Conservation (phyloP, 2,113 vertebrate species). For the Clupea harengus region DNA sequence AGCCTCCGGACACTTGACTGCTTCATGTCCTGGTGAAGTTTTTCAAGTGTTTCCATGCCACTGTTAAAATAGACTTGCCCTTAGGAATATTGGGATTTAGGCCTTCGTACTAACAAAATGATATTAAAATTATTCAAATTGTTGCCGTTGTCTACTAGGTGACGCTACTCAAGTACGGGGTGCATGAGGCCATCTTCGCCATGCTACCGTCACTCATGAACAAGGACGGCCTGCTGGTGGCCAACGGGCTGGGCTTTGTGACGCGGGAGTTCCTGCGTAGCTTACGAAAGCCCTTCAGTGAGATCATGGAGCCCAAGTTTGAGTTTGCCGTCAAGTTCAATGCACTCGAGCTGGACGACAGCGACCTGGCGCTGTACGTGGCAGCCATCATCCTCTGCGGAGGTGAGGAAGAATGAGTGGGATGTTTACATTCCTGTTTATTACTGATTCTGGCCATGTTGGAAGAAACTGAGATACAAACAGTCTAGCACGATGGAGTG, state of each 20-base stretch:
- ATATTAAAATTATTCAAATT: neutral
- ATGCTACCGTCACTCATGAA: constrained; percentile 90
- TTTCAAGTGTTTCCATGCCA: too few species aligned
- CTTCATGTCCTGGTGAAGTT: too few species aligned
- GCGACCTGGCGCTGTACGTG: constrained; percentile 84
- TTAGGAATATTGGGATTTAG: too few species aligned
- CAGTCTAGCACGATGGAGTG: neutral
- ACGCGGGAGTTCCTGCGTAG: constrained; percentile 85
- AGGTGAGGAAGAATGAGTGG: constrained; percentile 62
- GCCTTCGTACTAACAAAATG: neutral
- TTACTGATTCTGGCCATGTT: neutral
- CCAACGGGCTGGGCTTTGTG: constrained; percentile 81
- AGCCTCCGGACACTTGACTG: too few species aligned
- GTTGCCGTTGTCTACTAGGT: constrained; percentile 54
- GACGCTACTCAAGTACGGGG: constrained; percentile 84
- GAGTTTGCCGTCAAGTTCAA: constrained; percentile 89
- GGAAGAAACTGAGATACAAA: neutral
- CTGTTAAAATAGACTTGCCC: too few species aligned
- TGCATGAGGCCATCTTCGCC: constrained; percentile 85
- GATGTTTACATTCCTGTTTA: neutral
- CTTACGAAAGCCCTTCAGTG: constrained; percentile 81
- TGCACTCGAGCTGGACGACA: constrained; percentile 84
- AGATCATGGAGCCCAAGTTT: constrained; percentile 89
- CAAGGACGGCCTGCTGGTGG: constrained; percentile 85
- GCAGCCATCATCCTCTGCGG: constrained; percentile 87